Evolutionary conservation across 2,113 vertebrate species (phyloP), one percentile per base, ranked within the genome.

Genomic region (Sphaerodactylus townsendi): DNA sequence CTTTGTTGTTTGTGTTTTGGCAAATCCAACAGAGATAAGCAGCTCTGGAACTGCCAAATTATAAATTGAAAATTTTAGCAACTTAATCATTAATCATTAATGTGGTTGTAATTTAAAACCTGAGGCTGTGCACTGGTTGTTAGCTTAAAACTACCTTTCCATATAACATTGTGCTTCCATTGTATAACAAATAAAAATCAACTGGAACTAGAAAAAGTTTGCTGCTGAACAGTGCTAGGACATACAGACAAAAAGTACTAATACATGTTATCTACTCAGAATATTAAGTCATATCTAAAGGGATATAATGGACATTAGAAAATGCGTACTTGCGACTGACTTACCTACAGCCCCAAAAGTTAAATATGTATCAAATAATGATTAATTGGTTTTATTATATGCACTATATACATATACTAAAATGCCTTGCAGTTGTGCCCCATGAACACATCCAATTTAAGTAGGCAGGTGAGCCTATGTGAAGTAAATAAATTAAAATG

Each of bases 111-210:
- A 96, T 97, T 96, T 95, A 97, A 98, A 98, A 98, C 98, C 98
- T 98, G 98, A 99, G 98, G 98, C 97, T 96, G 97, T 96, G 95
- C 94, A 96, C 97, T 95, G 94, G 96, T 97, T 97, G 96, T 96
- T 97, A 97, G 96, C 95, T 96, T 97, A 96, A 97, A 97, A 96
- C 96, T 96, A 97, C 96, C 96, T 96, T 97, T 96, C 97, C 97
- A 97, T 97, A 95, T 95, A 98, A 96, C 97, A 96, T 99, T 99
- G 98, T 99, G 98, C 98, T 99, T 99, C 97, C 96, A 95, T 96
- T 96, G 95, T 96, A 94, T 96, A 96, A 96, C 95, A 96, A 97
- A 97, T 92, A 95, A 95, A 94, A 97, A 96, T 86, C 89, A 96
- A 96, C 92, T 95, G 94, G 95, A 94, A 95, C 95, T 95, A 96